Percentiles rank a stretch among this genome's conserved stretches.
Evolutionary conservation across 1,140 invertebrate genomes (phyloP).

Genomic region (Plutomurus gul): DNA sequence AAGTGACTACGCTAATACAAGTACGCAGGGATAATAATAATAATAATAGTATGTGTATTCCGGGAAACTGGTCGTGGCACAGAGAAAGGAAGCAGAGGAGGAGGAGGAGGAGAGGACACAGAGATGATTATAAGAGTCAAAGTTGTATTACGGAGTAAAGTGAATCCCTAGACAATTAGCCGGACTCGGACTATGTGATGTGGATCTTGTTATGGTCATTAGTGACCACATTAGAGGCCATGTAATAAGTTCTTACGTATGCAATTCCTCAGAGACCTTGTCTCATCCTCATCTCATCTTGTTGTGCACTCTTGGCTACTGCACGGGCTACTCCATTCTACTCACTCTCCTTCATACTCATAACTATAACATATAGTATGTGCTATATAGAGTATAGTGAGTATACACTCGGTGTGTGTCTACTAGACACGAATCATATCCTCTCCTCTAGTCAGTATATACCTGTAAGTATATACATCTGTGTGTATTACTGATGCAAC

Average conservation of each 20-base stretch:
- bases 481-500: no score
- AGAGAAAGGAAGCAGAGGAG: conserved; percentile 10
- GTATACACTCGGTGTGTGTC: no score
- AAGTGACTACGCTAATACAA: neutral
- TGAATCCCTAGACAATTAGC: conserved; percentile 47
- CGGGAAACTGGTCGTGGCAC: conserved; percentile 5
- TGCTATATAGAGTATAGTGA: no score
- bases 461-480: no score
- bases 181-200: conserved; percentile 31
- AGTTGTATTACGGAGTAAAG: neutral
- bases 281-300: conserved; percentile 37
- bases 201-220: conserved; percentile 53
- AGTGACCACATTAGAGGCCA: conserved; percentile 51
- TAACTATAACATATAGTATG: no score
- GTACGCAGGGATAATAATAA: neutral
- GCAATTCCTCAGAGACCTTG: conserved; percentile 49
- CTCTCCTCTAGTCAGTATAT: no score
- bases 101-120: neutral
- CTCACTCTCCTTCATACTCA: no score
- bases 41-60: conserved; percentile 28
- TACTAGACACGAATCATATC: no score
- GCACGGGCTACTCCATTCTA: neutral
- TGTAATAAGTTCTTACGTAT: conserved; percentile 51
- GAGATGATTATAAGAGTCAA: conserved; percentile 18
- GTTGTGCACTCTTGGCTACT: neutral